Base-by-base conservation (phyloP, 2,113 vertebrate genomes). In the Tragulus kanchil region DNA sequence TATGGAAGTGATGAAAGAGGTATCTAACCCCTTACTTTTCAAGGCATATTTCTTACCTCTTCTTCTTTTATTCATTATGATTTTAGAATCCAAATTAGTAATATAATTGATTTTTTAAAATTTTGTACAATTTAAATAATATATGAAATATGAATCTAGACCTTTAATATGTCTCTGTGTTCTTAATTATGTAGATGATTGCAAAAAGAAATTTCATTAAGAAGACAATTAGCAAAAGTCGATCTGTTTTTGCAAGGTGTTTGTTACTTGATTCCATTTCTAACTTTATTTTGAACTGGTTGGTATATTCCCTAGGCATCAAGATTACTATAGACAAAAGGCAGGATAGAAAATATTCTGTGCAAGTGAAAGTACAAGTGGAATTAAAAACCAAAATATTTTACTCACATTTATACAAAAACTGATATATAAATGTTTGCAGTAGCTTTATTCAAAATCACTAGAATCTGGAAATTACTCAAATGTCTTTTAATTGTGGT, bases 231-330 rank as follows among this genome's bases (percentile, higher is more conserved):
- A 58, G 1, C 2, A 61, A 94, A 25, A 36, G 13, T 94, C 56
- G 4, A 36, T 75, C 61, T 85, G 5, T 67, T 54, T 73, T 50
- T 84, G 0, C 6, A 7, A 54, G 1, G 89, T 90, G 1, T 92
- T 95, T 91, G n/a, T 75, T 28, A 7, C 75, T 42, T 28, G 4
- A 64, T 65, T 52, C 3, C 31, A 16, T 48, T 90, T 54, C 23
- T 84, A 64, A 73, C 59, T 96, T 93, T 31, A 94, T 94, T 93
- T 98, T 97, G 90, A 96, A 98, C 94, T 98, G 95, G 95, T 95
- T 98, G 96, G 91, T 98, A 93, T 97, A 89, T 96, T 96, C 90
- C 94, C 78, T 93, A 95, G 81, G 23, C 56, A 36, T 28, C 17
- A 87, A 9, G 81, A 59, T 85, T 83, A 59, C 36, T 17, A 11